Percentiles rank a stretch among this genome's conserved stretches.
Conservation (phyloP, 2,113 vertebrate genomes). For the Anas platyrhynchos region DNA sequence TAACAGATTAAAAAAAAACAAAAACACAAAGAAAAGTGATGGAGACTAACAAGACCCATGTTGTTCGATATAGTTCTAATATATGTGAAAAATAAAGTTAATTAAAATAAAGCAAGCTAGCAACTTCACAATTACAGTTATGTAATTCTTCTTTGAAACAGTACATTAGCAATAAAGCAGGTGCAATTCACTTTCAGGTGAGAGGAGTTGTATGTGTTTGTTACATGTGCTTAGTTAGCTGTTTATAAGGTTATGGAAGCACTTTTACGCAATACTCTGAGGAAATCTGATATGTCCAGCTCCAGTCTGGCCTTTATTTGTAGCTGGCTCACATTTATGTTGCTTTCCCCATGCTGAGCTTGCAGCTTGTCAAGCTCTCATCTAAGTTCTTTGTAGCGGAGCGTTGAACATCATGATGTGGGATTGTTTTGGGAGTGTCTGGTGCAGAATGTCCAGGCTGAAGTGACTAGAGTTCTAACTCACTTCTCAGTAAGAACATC, state of each 20-base stretch:
- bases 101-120: background rate
- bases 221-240: background rate
- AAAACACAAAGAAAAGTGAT: background rate
- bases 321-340: background rate
- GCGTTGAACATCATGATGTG: fast-evolving
- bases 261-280: background rate
- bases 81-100: background rate
- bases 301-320: background rate
- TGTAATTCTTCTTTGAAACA: background rate
- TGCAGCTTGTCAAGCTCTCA: background rate
- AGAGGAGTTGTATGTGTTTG: background rate
- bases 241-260: background rate
- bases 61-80: background rate
- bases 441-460: background rate
- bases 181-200: background rate
- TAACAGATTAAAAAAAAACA: background rate
- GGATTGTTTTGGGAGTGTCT: background rate
- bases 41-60: background rate
- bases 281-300: background rate
- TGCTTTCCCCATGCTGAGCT: background rate
- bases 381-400: background rate
- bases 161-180: background rate
- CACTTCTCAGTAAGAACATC: background rate
- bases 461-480: background rate
- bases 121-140: background rate